phyloP scores from a whole-genome alignment of 2,888 invertebrate species.

The Callimorpha dominula region DNA sequence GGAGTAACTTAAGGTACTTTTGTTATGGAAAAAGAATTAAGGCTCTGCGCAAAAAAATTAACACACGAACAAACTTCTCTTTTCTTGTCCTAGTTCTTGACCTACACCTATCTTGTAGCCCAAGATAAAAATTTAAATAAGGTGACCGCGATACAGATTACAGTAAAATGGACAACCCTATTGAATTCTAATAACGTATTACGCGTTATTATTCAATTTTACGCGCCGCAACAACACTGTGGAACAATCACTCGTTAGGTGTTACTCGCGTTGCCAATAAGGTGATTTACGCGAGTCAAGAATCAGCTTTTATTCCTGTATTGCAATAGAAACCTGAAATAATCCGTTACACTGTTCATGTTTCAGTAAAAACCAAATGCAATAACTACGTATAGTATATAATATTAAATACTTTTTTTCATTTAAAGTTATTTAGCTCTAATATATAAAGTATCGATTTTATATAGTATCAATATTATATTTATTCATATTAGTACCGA shows the following conservation, averaged over 20 bases:
- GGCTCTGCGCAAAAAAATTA: not conserved
- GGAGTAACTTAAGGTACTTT: too few relatives aligned
- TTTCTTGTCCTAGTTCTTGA: not conserved
- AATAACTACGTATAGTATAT: not conserved
- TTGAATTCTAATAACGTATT: conserved; percentile 23
- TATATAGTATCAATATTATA: too few relatives aligned
- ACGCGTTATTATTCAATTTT: conserved; percentile 38
- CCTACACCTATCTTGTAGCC: not conserved
- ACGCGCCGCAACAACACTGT: conserved; percentile 11
- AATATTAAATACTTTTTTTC: not conserved
- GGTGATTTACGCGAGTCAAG: conserved; percentile 1
- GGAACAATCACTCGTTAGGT: conserved; percentile 19
- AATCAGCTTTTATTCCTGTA: not conserved
- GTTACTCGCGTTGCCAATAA: conserved; percentile 2
- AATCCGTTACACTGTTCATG: not conserved
- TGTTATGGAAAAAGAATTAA: not conserved
- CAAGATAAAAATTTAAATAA: not conserved
- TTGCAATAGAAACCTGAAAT: not conserved
- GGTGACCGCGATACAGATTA: not conserved
- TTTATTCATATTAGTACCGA: not conserved
- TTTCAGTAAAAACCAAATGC: not conserved
- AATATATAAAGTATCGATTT: not conserved
- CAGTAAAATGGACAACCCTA: conserved; percentile 20
- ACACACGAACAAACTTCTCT: not conserved
- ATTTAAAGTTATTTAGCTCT: not conserved